Base-by-base conservation (phyloP, 2,113 vertebrate genomes). In the Takifugu bimaculatus region DNA sequence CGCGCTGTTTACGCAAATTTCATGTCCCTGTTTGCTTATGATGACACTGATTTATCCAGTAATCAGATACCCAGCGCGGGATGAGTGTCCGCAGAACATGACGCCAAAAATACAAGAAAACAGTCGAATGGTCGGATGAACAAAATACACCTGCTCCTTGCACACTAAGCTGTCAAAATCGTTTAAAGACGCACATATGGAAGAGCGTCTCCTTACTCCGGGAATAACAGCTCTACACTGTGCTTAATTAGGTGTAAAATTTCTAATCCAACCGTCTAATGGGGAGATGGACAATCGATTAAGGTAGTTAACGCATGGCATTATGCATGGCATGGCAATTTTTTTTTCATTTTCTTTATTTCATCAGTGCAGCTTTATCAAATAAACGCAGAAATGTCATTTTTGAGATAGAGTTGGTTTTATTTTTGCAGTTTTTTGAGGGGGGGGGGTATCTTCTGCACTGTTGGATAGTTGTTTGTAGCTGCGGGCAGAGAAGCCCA, bases 61-160 rank as follows among this genome's bases (percentile, higher is more conserved):
- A 65, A 74, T 72, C 52, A 65, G 39, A 65, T 56, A 43, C 29
- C 44, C 27, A 15, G 49, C 53, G 43, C 64, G 75, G 60, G 53
- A 70, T 54, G 15, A 49, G 15, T 26, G 48, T 1, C 9, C n/a
- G 48, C 48, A 25, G 51, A 79, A 81, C 65, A 64, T 83, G 79
- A 82, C 76, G 80, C 76, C 77, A 81, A 83, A 88, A 72, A 84
- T 72, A 53, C 57, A 82, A 54, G 70, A 74, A 77, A 85, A 88
- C 77, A 85, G 76, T 66, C 83, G 76, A 87, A 81, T 52, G 59
- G 77, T 57, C 59, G 64, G 67, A 26, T 72, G 77, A 75, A 86
- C 76, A 76, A 67, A 81, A 88, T 79, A 82, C 91, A 92, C 91
- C 91, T 92, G 89, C 89, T 90, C 84, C 80, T 59, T 60, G 67